phyloP scores from a whole-genome alignment of 2,888 invertebrate genomes.

The Clistopyga incitator region DNA sequence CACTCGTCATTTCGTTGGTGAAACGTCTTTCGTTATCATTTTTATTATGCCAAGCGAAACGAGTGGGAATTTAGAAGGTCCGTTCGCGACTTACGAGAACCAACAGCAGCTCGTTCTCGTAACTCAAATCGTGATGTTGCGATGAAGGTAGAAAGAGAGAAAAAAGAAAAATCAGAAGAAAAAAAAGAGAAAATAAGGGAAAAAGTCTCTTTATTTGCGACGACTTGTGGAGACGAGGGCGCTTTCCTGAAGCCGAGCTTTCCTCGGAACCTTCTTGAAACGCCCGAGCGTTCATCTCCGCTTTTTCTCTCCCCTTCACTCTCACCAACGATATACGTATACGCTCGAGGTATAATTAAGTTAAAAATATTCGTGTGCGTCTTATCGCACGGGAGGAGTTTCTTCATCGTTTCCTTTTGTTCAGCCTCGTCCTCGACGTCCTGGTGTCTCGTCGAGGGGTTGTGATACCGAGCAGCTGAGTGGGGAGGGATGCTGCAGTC shows the following conservation, averaged over 20 bases:
- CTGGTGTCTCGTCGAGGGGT: constrained; percentile 30
- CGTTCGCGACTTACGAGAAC: constrained; percentile 65
- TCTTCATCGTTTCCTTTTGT: constrained; percentile 56
- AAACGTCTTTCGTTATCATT: constrained; percentile 73
- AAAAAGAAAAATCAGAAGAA: constrained; percentile 22
- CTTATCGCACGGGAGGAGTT: constrained; percentile 71
- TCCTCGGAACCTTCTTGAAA: constrained; percentile 54
- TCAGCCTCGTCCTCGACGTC: constrained; percentile 22
- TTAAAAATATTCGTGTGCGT: constrained; percentile 78
- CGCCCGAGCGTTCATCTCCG: constrained; percentile 42
- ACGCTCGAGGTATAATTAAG: constrained; percentile 76
- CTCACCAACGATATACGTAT: not conserved
- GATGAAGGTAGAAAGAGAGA: constrained; percentile 20
- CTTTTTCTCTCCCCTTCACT: constrained; percentile 12
- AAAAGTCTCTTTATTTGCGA: constrained; percentile 60
- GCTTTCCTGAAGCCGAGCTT: constrained; percentile 44
- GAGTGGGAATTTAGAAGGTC: constrained; percentile 69
- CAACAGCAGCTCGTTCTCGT: constrained; percentile 49
- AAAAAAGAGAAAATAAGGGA: constrained; percentile 15
- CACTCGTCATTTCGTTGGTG: constrained; percentile 53
- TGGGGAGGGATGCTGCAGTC: constrained; percentile 23
- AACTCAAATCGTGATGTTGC: constrained; percentile 60
- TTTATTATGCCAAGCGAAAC: constrained; percentile 70
- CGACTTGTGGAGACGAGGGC: constrained; percentile 48
- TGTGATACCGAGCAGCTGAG: constrained; percentile 14